These are phyloP conservation scores for Gonatopus flavifemur DNA, from an alignment of 1,140 invertebrate genomes.

Conservation along the genomic window DNA sequence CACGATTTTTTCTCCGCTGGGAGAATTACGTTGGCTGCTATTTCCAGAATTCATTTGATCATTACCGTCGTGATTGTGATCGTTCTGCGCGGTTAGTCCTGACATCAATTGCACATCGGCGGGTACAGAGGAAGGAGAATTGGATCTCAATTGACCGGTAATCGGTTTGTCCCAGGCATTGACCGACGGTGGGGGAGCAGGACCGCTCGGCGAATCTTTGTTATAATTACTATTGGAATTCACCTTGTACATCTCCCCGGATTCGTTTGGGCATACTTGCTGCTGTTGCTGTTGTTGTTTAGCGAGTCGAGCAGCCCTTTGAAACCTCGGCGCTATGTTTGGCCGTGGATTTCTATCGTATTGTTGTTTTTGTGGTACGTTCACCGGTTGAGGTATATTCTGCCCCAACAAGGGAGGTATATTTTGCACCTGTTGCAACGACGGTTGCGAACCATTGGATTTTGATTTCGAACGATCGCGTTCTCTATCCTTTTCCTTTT, in stretches of 20 bases:
- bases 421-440: constrained; percentile 50
- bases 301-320: constrained; percentile 72
- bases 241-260: constrained; percentile 47
- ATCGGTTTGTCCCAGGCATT: constrained; percentile 87
- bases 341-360: constrained; percentile 55
- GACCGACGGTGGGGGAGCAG: constrained; percentile 68
- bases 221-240: constrained; percentile 35
- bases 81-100: constrained; percentile 33
- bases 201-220: constrained; percentile 57
- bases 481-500: constrained; percentile 54
- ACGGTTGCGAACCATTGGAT: constrained; percentile 39
- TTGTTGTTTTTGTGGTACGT: constrained; percentile 57
- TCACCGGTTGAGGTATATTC: constrained; percentile 54
- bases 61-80: constrained; percentile 38
- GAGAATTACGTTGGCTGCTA: constrained; percentile 63
- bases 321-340: constrained; percentile 78
- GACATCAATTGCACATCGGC: constrained; percentile 47
- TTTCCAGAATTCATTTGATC: constrained; percentile 43
- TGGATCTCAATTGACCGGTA: constrained; percentile 63
- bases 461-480: constrained; percentile 53
- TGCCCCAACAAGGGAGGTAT: constrained; percentile 59
- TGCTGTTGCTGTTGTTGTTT: constrained; percentile 56
- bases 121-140: constrained; percentile 48
- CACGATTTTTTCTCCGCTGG: constrained; percentile 53
- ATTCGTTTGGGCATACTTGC: constrained; percentile 44